Evolutionary conservation across 2,113 vertebrate genomes (phyloP).

Genomic region (Eudyptes chrysolophus): DNA sequence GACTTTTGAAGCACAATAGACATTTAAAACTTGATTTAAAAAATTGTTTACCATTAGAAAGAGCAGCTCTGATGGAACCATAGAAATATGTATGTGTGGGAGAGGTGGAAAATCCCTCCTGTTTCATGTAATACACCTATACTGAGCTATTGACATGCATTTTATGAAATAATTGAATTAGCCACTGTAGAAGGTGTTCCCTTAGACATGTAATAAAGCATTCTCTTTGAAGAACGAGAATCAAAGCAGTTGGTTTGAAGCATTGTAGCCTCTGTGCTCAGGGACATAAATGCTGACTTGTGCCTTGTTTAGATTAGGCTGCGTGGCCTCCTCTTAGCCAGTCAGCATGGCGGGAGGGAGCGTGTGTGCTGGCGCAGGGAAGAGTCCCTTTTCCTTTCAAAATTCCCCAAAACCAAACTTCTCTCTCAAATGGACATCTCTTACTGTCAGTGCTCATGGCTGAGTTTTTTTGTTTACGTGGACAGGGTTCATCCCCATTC

Average conservation of each 20-base stretch:
- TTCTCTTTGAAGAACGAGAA: not conserved
- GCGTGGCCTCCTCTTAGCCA: too few relatives aligned
- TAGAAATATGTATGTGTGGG: fast-evolving
- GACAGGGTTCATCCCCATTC: not conserved
- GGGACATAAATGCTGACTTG: not conserved
- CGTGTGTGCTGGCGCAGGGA: not conserved
- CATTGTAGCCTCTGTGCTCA: not conserved
- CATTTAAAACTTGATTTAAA: not conserved
- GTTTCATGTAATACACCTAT: not conserved
- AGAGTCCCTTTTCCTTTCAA: not conserved
- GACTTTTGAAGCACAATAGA: not conserved
- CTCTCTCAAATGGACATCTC: not conserved
- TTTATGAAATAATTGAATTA: not conserved
- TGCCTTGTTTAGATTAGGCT: not conserved
- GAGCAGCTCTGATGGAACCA: not conserved
- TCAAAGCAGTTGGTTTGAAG: not conserved
- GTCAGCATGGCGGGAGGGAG: not conserved
- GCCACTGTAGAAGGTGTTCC: not conserved
- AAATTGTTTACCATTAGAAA: not conserved
- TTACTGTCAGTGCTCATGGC: not conserved
- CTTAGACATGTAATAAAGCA: not conserved
- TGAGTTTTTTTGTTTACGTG: not conserved
- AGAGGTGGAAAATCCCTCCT: not conserved
- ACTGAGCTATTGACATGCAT: not conserved
- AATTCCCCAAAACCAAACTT: not conserved